A percentile compares a stretch with the other conserved stretches of the same genome.
Evolutionary conservation across 2,888 invertebrate genomes (phyloP).

Genomic region (Rotaria sp.): DNA sequence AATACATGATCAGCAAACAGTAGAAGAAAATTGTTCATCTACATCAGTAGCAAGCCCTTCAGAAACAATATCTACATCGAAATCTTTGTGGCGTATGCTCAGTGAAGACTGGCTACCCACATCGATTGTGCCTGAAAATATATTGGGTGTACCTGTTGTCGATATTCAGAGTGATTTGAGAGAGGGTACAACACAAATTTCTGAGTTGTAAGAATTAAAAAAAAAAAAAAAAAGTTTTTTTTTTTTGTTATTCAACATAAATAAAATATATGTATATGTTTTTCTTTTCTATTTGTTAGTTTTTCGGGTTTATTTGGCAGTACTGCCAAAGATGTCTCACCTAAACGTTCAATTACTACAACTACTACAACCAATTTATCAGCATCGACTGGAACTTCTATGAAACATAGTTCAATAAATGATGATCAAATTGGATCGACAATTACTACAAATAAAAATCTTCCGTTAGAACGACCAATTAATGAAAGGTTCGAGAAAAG

Average conservation of each 20-base stretch:
- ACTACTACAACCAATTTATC: not conserved
- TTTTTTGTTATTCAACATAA: not conserved
- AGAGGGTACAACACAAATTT: constrained; percentile 36
- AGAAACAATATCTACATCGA: not conserved
- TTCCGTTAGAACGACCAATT: not conserved
- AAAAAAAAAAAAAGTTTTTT: not conserved
- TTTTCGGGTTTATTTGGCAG: constrained; percentile 39
- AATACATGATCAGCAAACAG: not conserved
- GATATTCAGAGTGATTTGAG: constrained; percentile 38
- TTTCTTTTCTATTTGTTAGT: constrained; percentile 19
- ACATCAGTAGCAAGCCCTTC: not conserved
- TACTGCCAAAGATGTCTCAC: not conserved
- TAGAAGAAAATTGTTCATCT: not conserved
- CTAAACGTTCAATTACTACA: constrained; percentile 1
- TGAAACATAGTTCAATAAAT: not conserved
- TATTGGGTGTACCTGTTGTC: constrained; percentile 38
- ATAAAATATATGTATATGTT: not conserved
- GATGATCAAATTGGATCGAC: constrained; percentile 3
- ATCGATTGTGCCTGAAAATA: constrained; percentile 34
- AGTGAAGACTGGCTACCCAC: constrained; percentile 24
- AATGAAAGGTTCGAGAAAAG: not conserved
- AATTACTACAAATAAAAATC: not conserved
- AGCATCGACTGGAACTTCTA: not conserved
- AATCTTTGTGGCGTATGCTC: constrained; percentile 20
- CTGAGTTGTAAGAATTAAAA: constrained; percentile 22